Evolutionary conservation across 2,888 invertebrate genomes (phyloP).

Genomic region (Sinotaia quadrata): DNA sequence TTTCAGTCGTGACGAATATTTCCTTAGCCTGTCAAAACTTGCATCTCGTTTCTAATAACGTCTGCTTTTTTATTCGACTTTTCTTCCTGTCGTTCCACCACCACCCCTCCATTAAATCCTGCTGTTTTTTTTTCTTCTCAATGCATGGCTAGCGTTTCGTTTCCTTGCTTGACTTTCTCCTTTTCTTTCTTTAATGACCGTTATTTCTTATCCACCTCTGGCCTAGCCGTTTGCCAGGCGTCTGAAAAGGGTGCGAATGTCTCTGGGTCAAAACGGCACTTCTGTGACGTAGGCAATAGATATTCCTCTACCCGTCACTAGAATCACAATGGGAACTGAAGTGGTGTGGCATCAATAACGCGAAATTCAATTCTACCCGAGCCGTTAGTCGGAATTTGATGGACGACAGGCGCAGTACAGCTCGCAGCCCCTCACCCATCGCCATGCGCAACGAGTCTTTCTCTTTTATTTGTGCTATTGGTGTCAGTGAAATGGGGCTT

Average conservation of each 20-base stretch:
- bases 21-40: constrained; percentile 4
- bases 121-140: background rate
- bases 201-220: background rate
- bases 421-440: too few species aligned
- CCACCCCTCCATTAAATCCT: background rate
- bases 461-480: too few species aligned
- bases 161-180: constrained; percentile 1
- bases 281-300: constrained; percentile 13
- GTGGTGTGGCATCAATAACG: constrained; percentile 11
- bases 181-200: background rate
- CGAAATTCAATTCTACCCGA: too few species aligned
- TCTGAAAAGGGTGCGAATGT: background rate
- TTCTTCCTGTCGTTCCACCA: background rate
- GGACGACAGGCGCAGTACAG: too few species aligned
- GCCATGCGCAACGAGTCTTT: too few species aligned
- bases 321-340: constrained; percentile 3
- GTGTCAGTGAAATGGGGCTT: too few species aligned
- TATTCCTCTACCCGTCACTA: constrained; percentile 5
- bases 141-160: too few species aligned
- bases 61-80: background rate
- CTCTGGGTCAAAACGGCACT: constrained; percentile 9
- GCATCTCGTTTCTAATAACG: background rate
- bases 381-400: constrained; percentile 3
- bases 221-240: background rate
- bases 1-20: background rate